Conservation (phyloP, 2,888 invertebrate species). For the Vannuccia rotundouncinata region DNA sequence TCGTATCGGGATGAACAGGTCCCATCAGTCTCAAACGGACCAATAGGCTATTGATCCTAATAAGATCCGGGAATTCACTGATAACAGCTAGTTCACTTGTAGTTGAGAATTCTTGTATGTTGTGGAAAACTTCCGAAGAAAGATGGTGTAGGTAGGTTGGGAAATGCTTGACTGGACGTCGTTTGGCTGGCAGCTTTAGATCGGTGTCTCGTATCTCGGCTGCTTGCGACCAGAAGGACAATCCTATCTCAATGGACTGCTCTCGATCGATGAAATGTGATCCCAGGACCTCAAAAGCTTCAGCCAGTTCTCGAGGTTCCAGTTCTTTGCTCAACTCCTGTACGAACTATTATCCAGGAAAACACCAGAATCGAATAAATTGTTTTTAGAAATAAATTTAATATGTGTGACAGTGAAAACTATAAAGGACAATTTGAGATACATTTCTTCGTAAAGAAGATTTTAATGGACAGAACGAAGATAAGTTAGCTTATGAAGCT, state of each 20-base stretch:
- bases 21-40: slow-evolving; percentile 80
- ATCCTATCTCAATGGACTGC: neutral
- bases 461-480: too few species aligned
- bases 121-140: neutral
- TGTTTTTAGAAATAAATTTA: too few species aligned
- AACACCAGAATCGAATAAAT: too few species aligned
- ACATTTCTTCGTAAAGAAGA: too few species aligned
- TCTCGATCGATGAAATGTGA: neutral
- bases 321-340: too few species aligned
- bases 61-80: slow-evolving; percentile 74
- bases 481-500: too few species aligned
- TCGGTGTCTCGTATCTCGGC: neutral
- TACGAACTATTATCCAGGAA: too few species aligned
- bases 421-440: too few species aligned
- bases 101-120: neutral
- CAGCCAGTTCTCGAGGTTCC: neutral
- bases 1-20: slow-evolving; percentile 90
- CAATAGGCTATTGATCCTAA: slow-evolving; percentile 80
- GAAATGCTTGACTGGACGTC: neutral
- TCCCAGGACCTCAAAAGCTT: neutral
- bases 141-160: neutral
- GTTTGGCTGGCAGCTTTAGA: neutral
- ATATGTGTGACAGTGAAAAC: too few species aligned
- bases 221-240: neutral
- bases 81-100: neutral